Conservation (phyloP, 2,888 invertebrate genomes). For the Stomorhina lunata region DNA sequence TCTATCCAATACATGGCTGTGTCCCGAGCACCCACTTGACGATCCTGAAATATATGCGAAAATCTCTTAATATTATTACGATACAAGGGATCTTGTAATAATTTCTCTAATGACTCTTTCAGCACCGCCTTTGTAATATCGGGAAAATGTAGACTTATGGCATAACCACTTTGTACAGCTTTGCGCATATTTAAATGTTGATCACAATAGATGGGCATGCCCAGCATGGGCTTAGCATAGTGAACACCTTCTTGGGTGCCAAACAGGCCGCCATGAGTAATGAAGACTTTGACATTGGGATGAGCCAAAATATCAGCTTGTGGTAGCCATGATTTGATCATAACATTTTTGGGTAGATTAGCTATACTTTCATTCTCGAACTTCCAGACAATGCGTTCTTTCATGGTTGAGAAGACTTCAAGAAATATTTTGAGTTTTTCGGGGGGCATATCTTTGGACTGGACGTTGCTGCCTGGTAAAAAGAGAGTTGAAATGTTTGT, state of each 20-base stretch:
- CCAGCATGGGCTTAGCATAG: constrained; percentile 79
- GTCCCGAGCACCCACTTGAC: constrained; percentile 75
- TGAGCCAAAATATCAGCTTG: constrained; percentile 81
- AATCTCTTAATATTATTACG: constrained; percentile 74
- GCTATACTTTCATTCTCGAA: constrained; percentile 79
- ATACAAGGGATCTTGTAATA: constrained; percentile 78
- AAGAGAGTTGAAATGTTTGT: not conserved
- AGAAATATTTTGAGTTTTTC: constrained; percentile 78
- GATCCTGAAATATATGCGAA: constrained; percentile 78
- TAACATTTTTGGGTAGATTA: constrained; percentile 79
- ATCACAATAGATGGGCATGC: constrained; percentile 80
- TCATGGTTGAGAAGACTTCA: constrained; percentile 78
- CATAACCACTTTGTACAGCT: constrained; percentile 77
- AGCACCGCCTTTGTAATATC: constrained; percentile 74
- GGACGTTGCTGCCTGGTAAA: constrained; percentile 79
- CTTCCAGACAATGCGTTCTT: constrained; percentile 80
- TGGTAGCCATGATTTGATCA: constrained; percentile 81
- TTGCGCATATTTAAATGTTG: constrained; percentile 79
- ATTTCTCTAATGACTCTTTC: constrained; percentile 73
- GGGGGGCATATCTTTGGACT: constrained; percentile 79
- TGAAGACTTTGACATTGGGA: constrained; percentile 79
- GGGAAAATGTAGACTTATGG: constrained; percentile 75
- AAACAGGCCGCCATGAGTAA: constrained; percentile 80
- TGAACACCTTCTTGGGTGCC: constrained; percentile 80
- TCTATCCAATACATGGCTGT: constrained; percentile 80